Evolutionary conservation across 2,113 vertebrate genomes (phyloP), one percentile per base, ranked within the genome.

Genomic region (Pygoscelis antarcticus): DNA sequence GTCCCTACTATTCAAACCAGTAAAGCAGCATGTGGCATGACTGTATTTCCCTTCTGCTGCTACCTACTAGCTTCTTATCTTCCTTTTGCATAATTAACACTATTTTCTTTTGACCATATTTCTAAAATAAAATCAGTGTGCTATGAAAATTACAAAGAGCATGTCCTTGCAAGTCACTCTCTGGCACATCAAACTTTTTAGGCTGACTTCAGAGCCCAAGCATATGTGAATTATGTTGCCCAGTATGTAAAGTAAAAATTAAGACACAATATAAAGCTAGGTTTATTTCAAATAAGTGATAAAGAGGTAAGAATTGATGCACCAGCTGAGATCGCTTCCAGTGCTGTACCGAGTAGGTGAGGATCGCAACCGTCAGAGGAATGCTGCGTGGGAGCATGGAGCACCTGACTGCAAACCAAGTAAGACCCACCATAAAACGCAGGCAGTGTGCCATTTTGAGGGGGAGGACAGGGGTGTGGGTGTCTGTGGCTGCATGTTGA

Each of bases 361-460:
- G 10, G 20, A 75, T 22, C 12, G 19, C 29, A 89, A 16, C 11
- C 0, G 0, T 19, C 32, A 69, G 29, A 65, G 52, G 25, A 87
- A 70, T 5, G 20, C 4, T 82, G 42, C 0, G 3, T 74, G 22
- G 46, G 13, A 62, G 20, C 16, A 0, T 10, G 30, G 44, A 46
- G 13, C 25, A 61, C 0, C 0, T 14, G 22, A 85, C 10, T 5
- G 26, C 23, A 79, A 76, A 93, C 46, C 9, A 47, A 84, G 3
- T 11, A 27, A 54, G 27, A 79, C 46, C 9, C 32, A 52, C 25
- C 17, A 44, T 8, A 52, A 60, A 85, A 66, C 2, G 6, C 4
- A 75, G 36, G 36, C 54, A 47, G 4, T 1, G 18, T 46, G 29
- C 16, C 46, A 15, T 75, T 47, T 17, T 29, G 17, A 6, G 21